phyloP scores from a whole-genome alignment of 2,113 vertebrate species.

The Catharus minimus region DNA sequence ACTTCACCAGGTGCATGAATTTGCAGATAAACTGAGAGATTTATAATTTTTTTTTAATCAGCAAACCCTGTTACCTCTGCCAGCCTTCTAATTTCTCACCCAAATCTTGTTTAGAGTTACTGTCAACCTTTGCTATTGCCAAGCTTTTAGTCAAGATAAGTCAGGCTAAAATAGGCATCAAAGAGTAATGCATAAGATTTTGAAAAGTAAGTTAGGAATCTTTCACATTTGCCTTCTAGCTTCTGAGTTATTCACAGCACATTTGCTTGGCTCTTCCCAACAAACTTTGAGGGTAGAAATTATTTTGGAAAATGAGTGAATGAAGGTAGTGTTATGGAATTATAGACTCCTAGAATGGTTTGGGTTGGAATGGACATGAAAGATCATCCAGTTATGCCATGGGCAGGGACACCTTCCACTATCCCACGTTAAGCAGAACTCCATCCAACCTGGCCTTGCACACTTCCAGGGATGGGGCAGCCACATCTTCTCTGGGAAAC shows the following conservation, averaged over 20 bases:
- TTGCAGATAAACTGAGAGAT: not conserved
- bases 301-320: not conserved
- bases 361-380: not conserved
- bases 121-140: conserved; percentile 49
- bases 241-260: conserved; percentile 38
- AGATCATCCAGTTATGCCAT: not conserved
- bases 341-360: not conserved
- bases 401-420: not conserved
- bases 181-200: conserved; percentile 4
- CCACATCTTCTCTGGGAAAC: not conserved
- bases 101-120: conserved; percentile 17
- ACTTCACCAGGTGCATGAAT: not conserved
- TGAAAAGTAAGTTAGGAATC: conserved; percentile 41
- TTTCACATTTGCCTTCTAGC: conserved; percentile 54
- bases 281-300: not conserved
- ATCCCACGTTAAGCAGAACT: rapidly evolving
- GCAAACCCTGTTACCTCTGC: conserved; percentile 17
- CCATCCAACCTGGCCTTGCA: not conserved
- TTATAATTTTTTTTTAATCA: not conserved
- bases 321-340: not conserved
- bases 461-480: not conserved
- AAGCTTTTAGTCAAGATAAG: conserved; percentile 47
- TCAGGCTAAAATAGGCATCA: conserved; percentile 39
- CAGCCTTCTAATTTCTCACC: conserved; percentile 25
- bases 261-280: conserved; percentile 11